A percentile compares a stretch with the other conserved stretches of the same genome.
Conservation (phyloP, 2,888 invertebrate species). For the Esperia sulphurella region DNA sequence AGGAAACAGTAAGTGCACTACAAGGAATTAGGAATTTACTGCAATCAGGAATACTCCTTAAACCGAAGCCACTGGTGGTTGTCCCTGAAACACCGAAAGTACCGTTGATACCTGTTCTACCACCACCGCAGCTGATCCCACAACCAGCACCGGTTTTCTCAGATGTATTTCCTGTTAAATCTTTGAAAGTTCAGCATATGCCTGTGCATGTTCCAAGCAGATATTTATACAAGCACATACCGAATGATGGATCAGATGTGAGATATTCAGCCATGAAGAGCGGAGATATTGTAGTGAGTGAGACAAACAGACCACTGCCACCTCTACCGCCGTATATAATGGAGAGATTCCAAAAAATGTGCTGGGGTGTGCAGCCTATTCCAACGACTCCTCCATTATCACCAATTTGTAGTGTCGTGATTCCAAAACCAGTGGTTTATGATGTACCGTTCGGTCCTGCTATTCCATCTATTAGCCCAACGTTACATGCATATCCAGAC, state of each 20-base stretch:
- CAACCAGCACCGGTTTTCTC: not conserved
- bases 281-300: conserved; percentile 24
- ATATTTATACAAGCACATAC: conserved; percentile 35
- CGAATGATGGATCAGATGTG: conserved; percentile 23
- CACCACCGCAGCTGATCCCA: not conserved
- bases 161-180: not conserved
- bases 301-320: conserved; percentile 20
- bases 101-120: conserved; percentile 1
- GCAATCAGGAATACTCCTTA: conserved; percentile 24
- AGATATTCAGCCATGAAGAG: conserved; percentile 26
- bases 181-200: conserved; percentile 9
- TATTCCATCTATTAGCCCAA: not conserved
- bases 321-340: conserved; percentile 24
- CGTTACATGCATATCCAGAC: conserved; percentile 2
- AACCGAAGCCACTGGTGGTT: not conserved
- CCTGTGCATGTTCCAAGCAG: conserved; percentile 16
- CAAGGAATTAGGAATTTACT: conserved; percentile 27
- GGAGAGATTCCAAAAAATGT: conserved; percentile 10
- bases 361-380: conserved; percentile 1
- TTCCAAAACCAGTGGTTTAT: not conserved
- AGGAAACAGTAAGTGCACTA: conserved; percentile 29
- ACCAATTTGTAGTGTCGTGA: not conserved
- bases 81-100: not conserved
- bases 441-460: not conserved
- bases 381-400: not conserved